These are phyloP conservation scores for Pelodytes ibericus DNA, from an alignment of 2,797 vertebrate species.

Conservation along the genomic window DNA sequence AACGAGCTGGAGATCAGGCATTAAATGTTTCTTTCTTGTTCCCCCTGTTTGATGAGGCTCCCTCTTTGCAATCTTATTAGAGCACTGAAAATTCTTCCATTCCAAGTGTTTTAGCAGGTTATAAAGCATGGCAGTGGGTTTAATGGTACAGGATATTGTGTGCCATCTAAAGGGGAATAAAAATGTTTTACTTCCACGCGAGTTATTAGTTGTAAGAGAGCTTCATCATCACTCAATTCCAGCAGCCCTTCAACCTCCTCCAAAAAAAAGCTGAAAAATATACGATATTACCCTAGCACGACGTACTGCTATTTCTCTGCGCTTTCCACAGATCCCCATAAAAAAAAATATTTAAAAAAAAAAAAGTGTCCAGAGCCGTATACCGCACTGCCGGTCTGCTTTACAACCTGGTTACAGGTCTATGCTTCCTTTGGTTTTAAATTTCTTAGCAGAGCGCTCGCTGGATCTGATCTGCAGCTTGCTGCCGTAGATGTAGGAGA, in stretches of 20 bases:
- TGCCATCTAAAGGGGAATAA: slow-evolving; percentile 45
- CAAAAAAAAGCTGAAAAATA: slow-evolving; percentile 27
- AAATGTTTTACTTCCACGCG: slow-evolving; percentile 51
- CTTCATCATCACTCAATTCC: slow-evolving; percentile 50
- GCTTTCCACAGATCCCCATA: slow-evolving; percentile 21
- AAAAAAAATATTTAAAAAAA: slow-evolving; percentile 1
- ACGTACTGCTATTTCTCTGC: slow-evolving; percentile 12
- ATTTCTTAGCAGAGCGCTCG: slow-evolving; percentile 91
- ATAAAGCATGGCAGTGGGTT: slow-evolving; percentile 49
- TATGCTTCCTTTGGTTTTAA: slow-evolving; percentile 87
- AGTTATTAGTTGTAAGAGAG: slow-evolving; percentile 48
- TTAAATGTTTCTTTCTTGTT: slow-evolving; percentile 6
- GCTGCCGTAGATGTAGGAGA: slow-evolving; percentile 91
- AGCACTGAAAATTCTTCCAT: slow-evolving; percentile 45
- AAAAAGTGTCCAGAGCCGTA: neutral
- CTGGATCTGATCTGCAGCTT: slow-evolving; percentile 88
- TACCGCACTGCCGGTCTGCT: neutral
- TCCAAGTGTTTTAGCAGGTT: slow-evolving; percentile 49
- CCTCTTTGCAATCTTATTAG: slow-evolving; percentile 46
- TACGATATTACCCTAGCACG: slow-evolving; percentile 16
- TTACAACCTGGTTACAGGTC: slow-evolving; percentile 76
- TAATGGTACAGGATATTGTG: slow-evolving; percentile 55
- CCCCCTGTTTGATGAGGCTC: neutral
- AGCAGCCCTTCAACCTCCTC: slow-evolving; percentile 45
- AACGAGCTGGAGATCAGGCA: neutral